Conservation (phyloP, 2,113 vertebrate species). For the Bostrychus sinensis region DNA sequence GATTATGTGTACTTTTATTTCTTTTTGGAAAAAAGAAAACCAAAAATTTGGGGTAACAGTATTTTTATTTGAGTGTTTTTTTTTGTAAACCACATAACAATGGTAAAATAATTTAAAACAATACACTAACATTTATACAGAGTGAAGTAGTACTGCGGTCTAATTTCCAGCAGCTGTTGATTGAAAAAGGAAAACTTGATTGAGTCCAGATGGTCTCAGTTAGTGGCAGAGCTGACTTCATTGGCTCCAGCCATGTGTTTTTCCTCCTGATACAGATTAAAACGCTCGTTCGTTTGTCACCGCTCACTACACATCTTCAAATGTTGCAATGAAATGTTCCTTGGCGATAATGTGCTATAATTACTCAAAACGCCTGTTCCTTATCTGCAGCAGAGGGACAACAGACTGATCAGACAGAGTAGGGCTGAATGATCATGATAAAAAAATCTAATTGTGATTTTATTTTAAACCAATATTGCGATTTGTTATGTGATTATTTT, state of each 20-base stretch:
- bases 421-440: no score
- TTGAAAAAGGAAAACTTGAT: conserved; percentile 77
- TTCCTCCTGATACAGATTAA: conserved; percentile 76
- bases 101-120: conserved; percentile 38
- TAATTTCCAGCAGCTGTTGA: conserved; percentile 78
- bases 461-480: no score
- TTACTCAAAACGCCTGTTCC: conserved; percentile 76
- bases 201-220: conserved; percentile 82
- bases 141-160: conserved; percentile 67
- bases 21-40: no score
- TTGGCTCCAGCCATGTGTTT: conserved; percentile 74
- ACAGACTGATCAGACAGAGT: conserved; percentile 39
- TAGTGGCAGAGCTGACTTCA: conserved; percentile 79
- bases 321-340: conserved; percentile 74
- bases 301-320: conserved; percentile 75
- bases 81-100: not conserved
- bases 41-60: no score
- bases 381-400: conserved; percentile 70
- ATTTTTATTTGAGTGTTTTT: not conserved
- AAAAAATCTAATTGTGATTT: no score
- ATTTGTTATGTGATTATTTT: no score
- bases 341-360: conserved; percentile 76
- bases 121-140: conserved; percentile 35
- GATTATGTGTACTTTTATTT: no score
- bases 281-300: conserved; percentile 75